Evolutionary conservation across 1,140 invertebrate genomes (phyloP).

Genomic region (Dendrolimus punctatus): DNA sequence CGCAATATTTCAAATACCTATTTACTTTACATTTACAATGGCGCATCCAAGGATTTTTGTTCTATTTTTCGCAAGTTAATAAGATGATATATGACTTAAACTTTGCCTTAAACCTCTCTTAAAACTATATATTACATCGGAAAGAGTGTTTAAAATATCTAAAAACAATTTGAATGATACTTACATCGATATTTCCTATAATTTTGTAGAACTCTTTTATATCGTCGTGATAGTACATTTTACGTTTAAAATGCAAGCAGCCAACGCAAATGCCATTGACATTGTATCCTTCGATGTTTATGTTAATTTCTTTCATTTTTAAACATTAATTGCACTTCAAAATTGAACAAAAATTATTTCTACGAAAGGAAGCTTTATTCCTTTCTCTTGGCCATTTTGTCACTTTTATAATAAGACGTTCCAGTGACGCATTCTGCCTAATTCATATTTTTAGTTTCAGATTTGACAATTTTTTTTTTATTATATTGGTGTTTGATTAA

Average conservation of each 20-base stretch:
- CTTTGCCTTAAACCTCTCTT: background rate
- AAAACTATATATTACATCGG: no score
- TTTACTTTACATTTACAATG: constrained; percentile 15
- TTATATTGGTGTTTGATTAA: no score
- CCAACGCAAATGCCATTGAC: constrained; percentile 61
- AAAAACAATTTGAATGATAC: constrained; percentile 11
- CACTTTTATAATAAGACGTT: constrained; percentile 26
- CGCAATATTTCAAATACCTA: background rate
- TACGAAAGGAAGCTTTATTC: constrained; percentile 45
- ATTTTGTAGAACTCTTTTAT: constrained; percentile 44
- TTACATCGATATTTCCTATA: constrained; percentile 56
- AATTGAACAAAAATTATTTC: constrained; percentile 29
- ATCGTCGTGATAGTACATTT: constrained; percentile 41
- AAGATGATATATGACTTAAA: constrained; percentile 3
- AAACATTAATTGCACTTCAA: constrained; percentile 11
- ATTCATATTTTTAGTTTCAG: no score
- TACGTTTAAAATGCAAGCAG: constrained; percentile 54
- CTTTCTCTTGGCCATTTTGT: constrained; percentile 57
- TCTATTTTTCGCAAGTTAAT: constrained; percentile 21
- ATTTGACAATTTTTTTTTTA: no score
- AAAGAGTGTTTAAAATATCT: background rate
- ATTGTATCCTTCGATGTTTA: constrained; percentile 65
- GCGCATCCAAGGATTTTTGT: constrained; percentile 46
- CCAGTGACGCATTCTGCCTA: no score
- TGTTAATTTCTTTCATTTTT: constrained; percentile 61